A percentile compares a stretch with the other conserved stretches of the same genome.
Evolutionary conservation across 2,888 invertebrate genomes (phyloP).

Genomic region (Dolichopus griseipennis): DNA sequence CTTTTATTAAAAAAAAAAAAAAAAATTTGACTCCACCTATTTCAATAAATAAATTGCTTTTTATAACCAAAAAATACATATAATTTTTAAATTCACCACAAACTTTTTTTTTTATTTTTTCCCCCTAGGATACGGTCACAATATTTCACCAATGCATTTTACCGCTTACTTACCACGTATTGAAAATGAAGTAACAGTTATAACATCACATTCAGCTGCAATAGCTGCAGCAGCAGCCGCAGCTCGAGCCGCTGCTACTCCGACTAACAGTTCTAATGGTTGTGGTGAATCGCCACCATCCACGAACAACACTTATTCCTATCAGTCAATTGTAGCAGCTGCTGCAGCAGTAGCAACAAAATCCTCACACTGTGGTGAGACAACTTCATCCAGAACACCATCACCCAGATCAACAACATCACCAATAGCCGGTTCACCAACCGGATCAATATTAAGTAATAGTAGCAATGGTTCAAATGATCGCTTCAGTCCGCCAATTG

Average conservation of each 20-base stretch:
- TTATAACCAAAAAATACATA: too few relatives aligned
- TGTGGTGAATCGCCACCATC: slow-evolving; percentile 38
- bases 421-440: slow-evolving; percentile 24
- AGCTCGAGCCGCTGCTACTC: slow-evolving; percentile 28
- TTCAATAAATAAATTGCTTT: too few relatives aligned
- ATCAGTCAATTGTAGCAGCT: slow-evolving; percentile 30
- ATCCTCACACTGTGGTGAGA: not conserved
- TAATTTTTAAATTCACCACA: too few relatives aligned
- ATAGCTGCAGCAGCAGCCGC: slow-evolving; percentile 36
- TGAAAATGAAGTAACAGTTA: slow-evolving; percentile 51
- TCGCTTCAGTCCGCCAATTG: slow-evolving; percentile 36
- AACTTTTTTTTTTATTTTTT: slow-evolving; percentile 13
- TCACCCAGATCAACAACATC: slow-evolving; percentile 14
- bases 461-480: slow-evolving; percentile 42
- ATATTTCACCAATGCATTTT: slow-evolving; percentile 67
- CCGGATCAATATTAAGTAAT: slow-evolving; percentile 37
- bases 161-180: slow-evolving; percentile 62
- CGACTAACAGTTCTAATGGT: slow-evolving; percentile 32
- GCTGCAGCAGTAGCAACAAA: slow-evolving; percentile 16
- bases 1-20: too few relatives aligned
- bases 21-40: too few relatives aligned
- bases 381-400: not conserved
- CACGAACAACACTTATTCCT: slow-evolving; percentile 32
- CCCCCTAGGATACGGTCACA: slow-evolving; percentile 62
- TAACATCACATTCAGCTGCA: slow-evolving; percentile 38